phyloP scores from a whole-genome alignment of 2,797 vertebrate genomes.

The Psittacula derbiana region DNA sequence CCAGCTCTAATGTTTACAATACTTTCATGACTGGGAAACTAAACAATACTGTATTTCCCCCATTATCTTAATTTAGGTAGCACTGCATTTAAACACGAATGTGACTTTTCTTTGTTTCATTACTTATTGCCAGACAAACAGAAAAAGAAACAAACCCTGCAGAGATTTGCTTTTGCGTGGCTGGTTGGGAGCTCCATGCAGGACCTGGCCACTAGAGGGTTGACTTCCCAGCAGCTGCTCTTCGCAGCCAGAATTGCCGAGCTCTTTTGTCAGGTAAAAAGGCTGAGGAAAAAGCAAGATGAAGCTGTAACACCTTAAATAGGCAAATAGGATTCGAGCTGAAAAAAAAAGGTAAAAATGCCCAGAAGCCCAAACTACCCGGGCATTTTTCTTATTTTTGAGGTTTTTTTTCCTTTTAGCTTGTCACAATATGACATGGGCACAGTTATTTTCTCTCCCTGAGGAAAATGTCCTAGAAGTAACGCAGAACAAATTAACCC shows the following conservation, averaged over 20 bases:
- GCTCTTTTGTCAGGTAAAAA: neutral
- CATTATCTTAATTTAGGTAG: constrained; percentile 74
- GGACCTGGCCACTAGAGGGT: constrained; percentile 60
- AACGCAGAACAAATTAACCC: neutral
- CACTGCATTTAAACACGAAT: constrained; percentile 63
- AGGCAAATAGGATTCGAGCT: neutral
- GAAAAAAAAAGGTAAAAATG: neutral
- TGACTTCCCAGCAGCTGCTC: neutral
- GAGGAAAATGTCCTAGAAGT: neutral
- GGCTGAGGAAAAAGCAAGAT: neutral
- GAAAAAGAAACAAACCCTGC: neutral
- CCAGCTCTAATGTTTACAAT: constrained; percentile 65
- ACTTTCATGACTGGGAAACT: constrained; percentile 62
- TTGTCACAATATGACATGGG: neutral
- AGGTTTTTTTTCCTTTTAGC: neutral
- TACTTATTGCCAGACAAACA: neutral
- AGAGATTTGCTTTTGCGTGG: neutral
- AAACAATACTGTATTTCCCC: constrained; percentile 67
- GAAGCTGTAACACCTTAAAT: neutral
- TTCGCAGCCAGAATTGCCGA: neutral
- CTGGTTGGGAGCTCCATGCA: neutral
- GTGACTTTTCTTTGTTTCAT: neutral
- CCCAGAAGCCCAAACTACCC: neutral
- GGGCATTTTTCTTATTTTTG: neutral
- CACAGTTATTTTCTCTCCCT: neutral